Evolutionary conservation across 2,797 vertebrate genomes (phyloP), one percentile per base, ranked within the genome.

Genomic region (Phrynocephalus forsythii): DNA sequence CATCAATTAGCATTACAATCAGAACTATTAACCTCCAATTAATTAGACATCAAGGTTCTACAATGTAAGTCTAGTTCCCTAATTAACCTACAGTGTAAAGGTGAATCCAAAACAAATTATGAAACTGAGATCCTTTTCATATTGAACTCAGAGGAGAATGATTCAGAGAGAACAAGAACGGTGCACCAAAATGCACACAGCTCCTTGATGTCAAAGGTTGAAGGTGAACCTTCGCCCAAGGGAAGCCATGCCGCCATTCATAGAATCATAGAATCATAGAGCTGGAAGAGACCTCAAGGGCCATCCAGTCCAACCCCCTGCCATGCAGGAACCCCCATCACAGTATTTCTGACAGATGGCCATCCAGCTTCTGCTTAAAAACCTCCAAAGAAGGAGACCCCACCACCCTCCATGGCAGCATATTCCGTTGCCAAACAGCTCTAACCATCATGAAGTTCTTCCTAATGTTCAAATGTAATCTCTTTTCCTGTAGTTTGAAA

Each of bases 21-120:
- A 88, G 84, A 92, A 91, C 91, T 93, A 91, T 95, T 95, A 95
- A 94, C 92, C 93, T 94, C 90, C 93, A 87, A 89, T 91, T 92
- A 82, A 91, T 16, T 89, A 90, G 94, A 90, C 88, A 87, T 93
- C 91, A 90, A 87, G 90, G 93, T 87, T 75, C 79, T 83, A 82
- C 33, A 91, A 86, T 93, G 92, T 90, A 92, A 90, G 79, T 76
- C 75, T 78, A 78, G 78, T 92, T 94, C 93, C 6, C 8, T 93
- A 94, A 94, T 94, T 95, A 94, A 94, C 90, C 86, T 93, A 85
- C 89, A 83, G 88, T 86, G 87, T 63, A 92, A 81, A 68, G 87
- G 89, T 91, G 72, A 92, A 88, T 92, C 86, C 82, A 89, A 93
- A 94, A 78, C 88, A 91, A 88, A 93, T 79, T 84, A 79, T 87